These are phyloP conservation scores for Pangasius sanitwongsei DNA, from an alignment of 2,797 vertebrate species.

Conservation along the genomic window DNA sequence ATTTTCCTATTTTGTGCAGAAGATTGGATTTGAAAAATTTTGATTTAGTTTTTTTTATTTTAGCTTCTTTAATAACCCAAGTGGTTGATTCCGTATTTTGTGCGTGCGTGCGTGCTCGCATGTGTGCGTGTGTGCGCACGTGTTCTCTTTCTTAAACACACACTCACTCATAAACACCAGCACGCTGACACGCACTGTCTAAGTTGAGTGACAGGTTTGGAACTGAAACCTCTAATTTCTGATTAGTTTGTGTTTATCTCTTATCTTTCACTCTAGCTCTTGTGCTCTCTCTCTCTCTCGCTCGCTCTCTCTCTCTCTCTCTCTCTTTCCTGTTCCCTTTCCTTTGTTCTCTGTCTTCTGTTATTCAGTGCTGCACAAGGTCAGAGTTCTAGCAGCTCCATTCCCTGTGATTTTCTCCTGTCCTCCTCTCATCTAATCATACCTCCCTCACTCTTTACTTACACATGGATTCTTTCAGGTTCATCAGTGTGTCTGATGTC, in stretches of 20 bases:
- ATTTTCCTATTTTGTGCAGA: not conserved
- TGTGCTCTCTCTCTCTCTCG: not conserved
- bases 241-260: constrained; percentile 67
- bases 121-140: not conserved
- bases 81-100: not conserved
- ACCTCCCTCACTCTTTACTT: constrained; percentile 19
- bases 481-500: constrained; percentile 23
- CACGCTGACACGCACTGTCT: constrained; percentile 50
- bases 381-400: constrained; percentile 34
- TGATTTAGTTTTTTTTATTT: not conserved
- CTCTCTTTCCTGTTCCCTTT: not conserved
- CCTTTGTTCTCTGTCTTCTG: constrained; percentile 30
- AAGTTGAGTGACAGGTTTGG: constrained; percentile 63
- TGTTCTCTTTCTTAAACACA: not conserved
- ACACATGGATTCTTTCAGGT: constrained; percentile 18
- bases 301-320: not conserved
- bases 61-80: not conserved
- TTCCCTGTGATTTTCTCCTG: constrained; percentile 35
- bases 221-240: constrained; percentile 67
- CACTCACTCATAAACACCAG: too few relatives aligned
- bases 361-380: constrained; percentile 23
- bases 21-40: not conserved
- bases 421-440: constrained; percentile 33
- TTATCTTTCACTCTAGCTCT: not conserved
- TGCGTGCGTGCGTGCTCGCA: too few relatives aligned